Percentiles rank a stretch among this genome's conserved stretches.
phyloP scores from a whole-genome alignment of 2,797 vertebrate species.

The Acestrorhynchus altus region DNA sequence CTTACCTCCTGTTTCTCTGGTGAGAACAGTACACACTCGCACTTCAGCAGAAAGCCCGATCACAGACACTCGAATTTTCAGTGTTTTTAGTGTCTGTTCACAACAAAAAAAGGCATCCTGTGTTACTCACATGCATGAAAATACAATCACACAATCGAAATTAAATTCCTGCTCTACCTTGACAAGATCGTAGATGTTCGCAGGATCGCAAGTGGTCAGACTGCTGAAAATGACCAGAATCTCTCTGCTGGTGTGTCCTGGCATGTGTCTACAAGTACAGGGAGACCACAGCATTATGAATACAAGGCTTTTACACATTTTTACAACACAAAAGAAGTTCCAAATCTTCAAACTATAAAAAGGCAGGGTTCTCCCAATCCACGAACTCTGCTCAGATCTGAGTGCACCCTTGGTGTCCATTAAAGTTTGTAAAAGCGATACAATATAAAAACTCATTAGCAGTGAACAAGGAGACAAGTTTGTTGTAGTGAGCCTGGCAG shows the following conservation, averaged over 20 bases:
- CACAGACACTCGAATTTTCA: constrained; percentile 93
- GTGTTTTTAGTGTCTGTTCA: constrained; percentile 84
- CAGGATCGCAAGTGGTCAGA: constrained; percentile 95
- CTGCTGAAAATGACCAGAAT: constrained; percentile 94
- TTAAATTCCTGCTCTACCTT: constrained; percentile 79
- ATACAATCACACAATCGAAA: background rate
- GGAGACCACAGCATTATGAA: background rate
- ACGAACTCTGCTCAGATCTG: too few relatives aligned
- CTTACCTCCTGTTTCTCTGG: constrained; percentile 91
- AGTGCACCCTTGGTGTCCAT: too few relatives aligned
- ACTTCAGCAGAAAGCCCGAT: constrained; percentile 96
- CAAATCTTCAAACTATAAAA: too few relatives aligned
- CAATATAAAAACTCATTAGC: too few relatives aligned
- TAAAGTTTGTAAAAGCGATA: too few relatives aligned
- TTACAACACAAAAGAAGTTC: too few relatives aligned
- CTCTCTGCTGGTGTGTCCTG: constrained; percentile 94
- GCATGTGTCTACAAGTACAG: constrained; percentile 88
- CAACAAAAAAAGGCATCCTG: background rate
- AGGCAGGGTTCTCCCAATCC: too few relatives aligned
- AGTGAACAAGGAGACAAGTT: too few relatives aligned
- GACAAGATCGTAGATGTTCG: constrained; percentile 93
- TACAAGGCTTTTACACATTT: background rate
- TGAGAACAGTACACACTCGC: constrained; percentile 92
- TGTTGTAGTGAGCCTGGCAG: too few relatives aligned
- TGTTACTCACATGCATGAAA: background rate